These are phyloP conservation scores for Solenodon paradoxus DNA, from an alignment of 2,113 vertebrate genomes.

Conservation along the genomic window DNA sequence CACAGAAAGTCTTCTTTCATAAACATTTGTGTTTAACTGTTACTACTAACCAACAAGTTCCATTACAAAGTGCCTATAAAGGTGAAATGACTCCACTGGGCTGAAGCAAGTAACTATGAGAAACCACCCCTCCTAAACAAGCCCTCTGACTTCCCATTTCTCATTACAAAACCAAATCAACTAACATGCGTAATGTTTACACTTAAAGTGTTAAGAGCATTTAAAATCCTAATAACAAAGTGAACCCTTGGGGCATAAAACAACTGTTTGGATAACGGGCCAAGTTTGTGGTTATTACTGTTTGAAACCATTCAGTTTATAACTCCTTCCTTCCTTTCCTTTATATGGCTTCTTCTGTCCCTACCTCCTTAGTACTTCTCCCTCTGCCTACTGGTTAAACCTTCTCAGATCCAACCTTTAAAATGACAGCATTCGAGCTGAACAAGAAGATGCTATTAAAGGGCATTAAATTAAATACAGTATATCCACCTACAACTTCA, in stretches of 20 bases:
- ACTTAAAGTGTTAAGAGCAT: conserved; percentile 68
- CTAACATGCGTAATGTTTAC: conserved; percentile 64
- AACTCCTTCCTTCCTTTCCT: conserved; percentile 72
- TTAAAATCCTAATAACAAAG: conserved; percentile 70
- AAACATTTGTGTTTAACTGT: not conserved
- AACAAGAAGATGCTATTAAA: conserved; percentile 91
- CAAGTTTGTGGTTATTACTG: conserved; percentile 81
- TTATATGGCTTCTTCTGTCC: conserved; percentile 4
- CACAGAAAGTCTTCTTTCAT: conserved; percentile 57
- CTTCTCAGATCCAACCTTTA: conserved; percentile 88
- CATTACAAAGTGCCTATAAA: conserved; percentile 38
- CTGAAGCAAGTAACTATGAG: conserved; percentile 43
- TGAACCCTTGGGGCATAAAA: conserved; percentile 76
- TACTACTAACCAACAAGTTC: conserved; percentile 27
- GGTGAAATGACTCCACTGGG: conserved; percentile 24
- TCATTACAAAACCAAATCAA: conserved; percentile 71
- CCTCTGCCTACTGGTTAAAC: conserved; percentile 83
- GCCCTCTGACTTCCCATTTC: conserved; percentile 41
- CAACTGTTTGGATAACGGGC: conserved; percentile 79
- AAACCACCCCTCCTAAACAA: conserved; percentile 41
- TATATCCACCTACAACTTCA: conserved; percentile 92
- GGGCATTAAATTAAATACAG: conserved; percentile 94
- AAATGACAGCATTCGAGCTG: conserved; percentile 88
- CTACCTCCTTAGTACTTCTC: conserved; percentile 75
- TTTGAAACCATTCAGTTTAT: conserved; percentile 77